phyloP scores from a whole-genome alignment of 2,888 invertebrate species.

The Morinoia aosen region DNA sequence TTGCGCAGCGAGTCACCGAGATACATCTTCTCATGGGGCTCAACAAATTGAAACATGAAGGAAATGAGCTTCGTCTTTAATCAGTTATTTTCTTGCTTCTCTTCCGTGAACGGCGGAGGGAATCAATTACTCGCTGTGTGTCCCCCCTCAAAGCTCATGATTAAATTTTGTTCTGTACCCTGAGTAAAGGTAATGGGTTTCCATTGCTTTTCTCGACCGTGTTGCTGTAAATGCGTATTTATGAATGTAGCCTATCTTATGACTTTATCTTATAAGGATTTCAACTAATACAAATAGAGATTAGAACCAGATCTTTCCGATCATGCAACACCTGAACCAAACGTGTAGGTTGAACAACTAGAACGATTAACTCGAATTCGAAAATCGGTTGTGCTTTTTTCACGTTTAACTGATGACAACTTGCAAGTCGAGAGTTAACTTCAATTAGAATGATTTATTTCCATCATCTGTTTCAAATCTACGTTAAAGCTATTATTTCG shows the following conservation, averaged over 20 bases:
- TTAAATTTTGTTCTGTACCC: not conserved
- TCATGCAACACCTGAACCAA: too few species aligned
- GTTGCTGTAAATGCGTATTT: not conserved
- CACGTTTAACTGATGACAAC: too few species aligned
- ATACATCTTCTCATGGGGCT: slow-evolving; percentile 11
- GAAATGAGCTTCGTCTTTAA: slow-evolving; percentile 7
- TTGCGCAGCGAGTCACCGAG: not conserved
- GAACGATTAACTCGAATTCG: too few species aligned
- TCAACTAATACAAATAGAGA: too few species aligned
- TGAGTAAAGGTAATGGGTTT: not conserved
- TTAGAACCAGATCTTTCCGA: too few species aligned
- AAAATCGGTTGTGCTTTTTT: too few species aligned
- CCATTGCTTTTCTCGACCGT: not conserved
- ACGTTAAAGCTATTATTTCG: too few species aligned
- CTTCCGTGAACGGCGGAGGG: not conserved
- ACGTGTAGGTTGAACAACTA: too few species aligned
- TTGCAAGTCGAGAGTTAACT: too few species aligned
- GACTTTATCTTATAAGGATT: too few species aligned
- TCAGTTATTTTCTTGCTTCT: not conserved
- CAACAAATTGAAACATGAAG: slow-evolving; percentile 39
- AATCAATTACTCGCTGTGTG: not conserved
- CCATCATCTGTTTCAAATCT: too few species aligned
- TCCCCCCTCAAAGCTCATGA: not conserved
- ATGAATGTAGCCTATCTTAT: not conserved
- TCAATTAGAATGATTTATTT: too few species aligned